Base-by-base conservation (phyloP, 2,797 vertebrate species). In the Lutjanus campechanus region DNA sequence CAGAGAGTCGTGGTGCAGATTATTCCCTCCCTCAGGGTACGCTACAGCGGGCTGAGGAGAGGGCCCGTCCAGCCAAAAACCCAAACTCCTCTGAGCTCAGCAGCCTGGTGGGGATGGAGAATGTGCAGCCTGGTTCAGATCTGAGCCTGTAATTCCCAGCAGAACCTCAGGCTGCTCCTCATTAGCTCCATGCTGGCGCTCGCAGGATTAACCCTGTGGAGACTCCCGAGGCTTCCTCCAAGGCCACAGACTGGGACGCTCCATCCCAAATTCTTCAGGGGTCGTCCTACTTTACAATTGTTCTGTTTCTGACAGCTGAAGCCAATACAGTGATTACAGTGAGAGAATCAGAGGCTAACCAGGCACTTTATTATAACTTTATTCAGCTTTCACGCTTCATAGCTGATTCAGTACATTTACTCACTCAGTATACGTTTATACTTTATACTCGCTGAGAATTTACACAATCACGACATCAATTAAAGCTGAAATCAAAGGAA, bases 141-240 rank as follows among this genome's bases (percentile, higher is more conserved):
- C 59, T 85, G 84, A 90, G 76, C 19, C 70, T 66, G 68, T 77
- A 68, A 90, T 79, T 90, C 86, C 83, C 90, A 77, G 74, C 78
- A 87, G 89, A 89, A 83, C 69, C 58, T 69, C 64, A 10, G 76
- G 85, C 93, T 90, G 92, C 91, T 91, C 89, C 87, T 89, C 83
- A 85, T 93, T 94, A 91, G 85, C 79, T 84, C 60, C 53, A 17
- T 56, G 46, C 84, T 51, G 73, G 71, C 41, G 43, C 77, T 79
- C 64, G 8, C 19, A 71, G 79, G 88, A 87, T 92, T 90, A 93
- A 91, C 90, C 90, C 88, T n/a, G 40, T 1, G 63, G 79, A 82
- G 81, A 91, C 86, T 82, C 86, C 70, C 1, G 29, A 69, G 86
- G 79, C 69, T 83, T 81, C 77, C 65, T 71, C 79, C 84, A 87